Evolutionary conservation across 2,888 invertebrate species (phyloP), one percentile per base, ranked within the genome.

Genomic region (Zaprionus bogoriensis): DNA sequence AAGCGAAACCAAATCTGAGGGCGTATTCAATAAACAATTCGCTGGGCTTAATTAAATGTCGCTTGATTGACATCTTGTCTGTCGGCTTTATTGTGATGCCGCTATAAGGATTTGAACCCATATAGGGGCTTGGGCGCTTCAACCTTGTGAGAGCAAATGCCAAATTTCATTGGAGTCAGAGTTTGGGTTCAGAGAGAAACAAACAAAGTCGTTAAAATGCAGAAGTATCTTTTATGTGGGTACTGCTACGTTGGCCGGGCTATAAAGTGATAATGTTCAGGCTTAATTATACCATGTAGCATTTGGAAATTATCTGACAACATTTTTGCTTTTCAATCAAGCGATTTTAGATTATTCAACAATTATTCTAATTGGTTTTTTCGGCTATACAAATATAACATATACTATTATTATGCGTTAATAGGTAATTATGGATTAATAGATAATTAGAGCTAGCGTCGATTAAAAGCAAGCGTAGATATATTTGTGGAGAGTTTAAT

Each of bases 61-160:
- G 12, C 38, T 63, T 60, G 54, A 66, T 52, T 61, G 60, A 55
- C 36, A 60, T 60, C 50, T 28, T n/a, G 39, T 30, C 64, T 17
- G 38, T 36, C 7, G 27, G 41, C 46, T 61, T 61, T 55, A 45
- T 41, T 23, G 45, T 14, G 38, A 46, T 22, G 23, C 17, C 7
- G 4, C 44, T 4, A 45, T 23, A 9, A 22, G 25, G 12, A 23
- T 52, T 42, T 19, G 20, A 22, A 6, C 9, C 23, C 36, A 47
- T 47, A n/a, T 47, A n/a, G 48, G 55, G 55, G 55, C n/a, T 45
- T 47, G 10, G 41, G 22, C 7, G 27, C n/a, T 20, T 2, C 17
- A 38, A 30, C 17, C 45, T 36, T 41, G 28, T n/a, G 20, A 28
- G 46, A 51, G 44, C 39, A 45, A 57, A 48, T 22, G 36, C 23